Evolutionary conservation across 2,888 invertebrate genomes (phyloP).

Genomic region (Meghimatium bilineatum): DNA sequence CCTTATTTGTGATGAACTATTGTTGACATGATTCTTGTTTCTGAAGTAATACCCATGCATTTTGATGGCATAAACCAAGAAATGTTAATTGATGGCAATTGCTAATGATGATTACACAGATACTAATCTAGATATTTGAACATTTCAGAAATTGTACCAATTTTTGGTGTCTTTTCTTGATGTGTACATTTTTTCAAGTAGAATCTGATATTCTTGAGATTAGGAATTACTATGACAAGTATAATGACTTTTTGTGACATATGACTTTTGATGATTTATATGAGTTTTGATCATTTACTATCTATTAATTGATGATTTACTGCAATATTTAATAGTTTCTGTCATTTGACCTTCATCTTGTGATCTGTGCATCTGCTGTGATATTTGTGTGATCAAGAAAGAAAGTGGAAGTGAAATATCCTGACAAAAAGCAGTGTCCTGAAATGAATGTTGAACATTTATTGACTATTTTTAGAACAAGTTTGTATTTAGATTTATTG

Average conservation of each 20-base stretch:
- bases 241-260: not conserved
- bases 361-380: not conserved
- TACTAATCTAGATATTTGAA: slow-evolving; percentile 12
- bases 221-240: not conserved
- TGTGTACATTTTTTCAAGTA: slow-evolving; percentile 23
- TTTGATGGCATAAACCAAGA: slow-evolving; percentile 35
- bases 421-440: too few relatives aligned
- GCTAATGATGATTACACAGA: not conserved
- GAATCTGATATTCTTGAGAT: slow-evolving; percentile 25
- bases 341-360: not conserved
- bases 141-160: not conserved
- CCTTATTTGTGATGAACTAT: slow-evolving; percentile 19
- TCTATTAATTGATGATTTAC: not conserved
- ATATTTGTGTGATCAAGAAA: not conserved
- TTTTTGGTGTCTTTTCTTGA: not conserved
- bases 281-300: not conserved
- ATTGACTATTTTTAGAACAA: too few relatives aligned
- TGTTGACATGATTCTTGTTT: slow-evolving; percentile 25
- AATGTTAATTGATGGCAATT: slow-evolving; percentile 19
- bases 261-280: not conserved
- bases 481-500: too few relatives aligned
- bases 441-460: too few relatives aligned
- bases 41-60: slow-evolving; percentile 15
- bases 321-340: slow-evolving; percentile 8
- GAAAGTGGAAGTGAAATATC: too few relatives aligned